phyloP scores from a whole-genome alignment of 2,888 invertebrate genomes.

The Aphrophora alni region DNA sequence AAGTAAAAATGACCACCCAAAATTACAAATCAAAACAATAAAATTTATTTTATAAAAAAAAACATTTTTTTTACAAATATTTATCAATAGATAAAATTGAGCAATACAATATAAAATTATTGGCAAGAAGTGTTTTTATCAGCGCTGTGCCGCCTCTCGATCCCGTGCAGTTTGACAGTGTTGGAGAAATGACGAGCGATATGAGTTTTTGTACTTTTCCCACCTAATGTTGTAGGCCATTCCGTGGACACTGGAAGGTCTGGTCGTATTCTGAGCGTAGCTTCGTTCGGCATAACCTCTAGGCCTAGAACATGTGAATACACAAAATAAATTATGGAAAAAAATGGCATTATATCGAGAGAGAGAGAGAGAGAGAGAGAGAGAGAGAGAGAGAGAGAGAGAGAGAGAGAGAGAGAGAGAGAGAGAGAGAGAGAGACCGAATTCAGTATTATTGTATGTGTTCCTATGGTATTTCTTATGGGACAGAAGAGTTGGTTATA shows the following conservation, averaged over 20 bases:
- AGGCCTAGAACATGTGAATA: conserved; percentile 49
- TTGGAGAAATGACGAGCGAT: conserved; percentile 52
- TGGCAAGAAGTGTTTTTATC: conserved; percentile 32
- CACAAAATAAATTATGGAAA: no score
- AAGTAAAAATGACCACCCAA: no score
- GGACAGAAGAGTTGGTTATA: no score
- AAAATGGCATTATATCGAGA: no score
- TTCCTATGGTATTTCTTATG: no score
- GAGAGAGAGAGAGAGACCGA: no score
- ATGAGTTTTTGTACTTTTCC: conserved; percentile 52
- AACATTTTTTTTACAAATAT: neutral
- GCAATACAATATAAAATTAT: conserved; percentile 11
- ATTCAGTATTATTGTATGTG: no score
- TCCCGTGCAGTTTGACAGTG: conserved; percentile 50
- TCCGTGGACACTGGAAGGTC: conserved; percentile 33
- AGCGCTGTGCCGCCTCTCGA: conserved; percentile 42
- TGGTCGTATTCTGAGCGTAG: conserved; percentile 51
- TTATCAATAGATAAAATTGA: neutral
- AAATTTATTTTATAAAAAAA: neutral
- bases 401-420: no score
- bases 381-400: no score
- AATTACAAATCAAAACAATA: neutral
- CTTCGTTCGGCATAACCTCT: conserved; percentile 52
- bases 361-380: no score
- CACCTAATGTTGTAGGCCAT: conserved; percentile 36